Conservation (phyloP, 2,888 invertebrate genomes). For the Apamea epomidion region DNA sequence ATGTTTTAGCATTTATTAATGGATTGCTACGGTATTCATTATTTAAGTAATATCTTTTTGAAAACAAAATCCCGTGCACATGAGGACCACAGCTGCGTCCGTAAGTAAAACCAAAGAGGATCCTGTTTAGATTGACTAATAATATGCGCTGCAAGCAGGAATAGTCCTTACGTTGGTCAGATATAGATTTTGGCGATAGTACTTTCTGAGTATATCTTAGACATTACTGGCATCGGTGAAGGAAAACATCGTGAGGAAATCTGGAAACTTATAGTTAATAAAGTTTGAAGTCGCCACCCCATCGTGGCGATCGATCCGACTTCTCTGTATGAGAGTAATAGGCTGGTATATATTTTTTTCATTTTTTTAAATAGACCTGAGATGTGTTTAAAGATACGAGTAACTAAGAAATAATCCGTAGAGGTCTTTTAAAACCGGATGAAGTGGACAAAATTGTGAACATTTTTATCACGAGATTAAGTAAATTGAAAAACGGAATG, state of each 20-base stretch:
- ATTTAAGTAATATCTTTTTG: not conserved
- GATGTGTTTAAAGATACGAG: too few species aligned
- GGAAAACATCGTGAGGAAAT: not conserved
- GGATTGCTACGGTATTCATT: constrained; percentile 10
- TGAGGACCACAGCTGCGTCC: too few species aligned
- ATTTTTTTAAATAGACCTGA: not conserved
- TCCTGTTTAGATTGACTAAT: too few species aligned
- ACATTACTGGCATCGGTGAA: not conserved
- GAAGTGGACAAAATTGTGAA: not conserved
- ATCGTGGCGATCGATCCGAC: not conserved
- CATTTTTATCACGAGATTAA: not conserved
- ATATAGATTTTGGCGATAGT: too few species aligned
- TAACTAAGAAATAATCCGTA: not conserved
- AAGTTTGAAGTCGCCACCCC: not conserved
- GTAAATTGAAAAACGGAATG: not conserved
- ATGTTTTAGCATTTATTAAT: constrained; percentile 10
- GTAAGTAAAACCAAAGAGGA: too few species aligned
- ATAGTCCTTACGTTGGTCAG: too few species aligned
- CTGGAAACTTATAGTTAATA: not conserved
- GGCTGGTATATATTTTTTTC: not conserved
- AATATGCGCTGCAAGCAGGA: too few species aligned
- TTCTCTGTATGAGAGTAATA: not conserved
- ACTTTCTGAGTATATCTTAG: not conserved
- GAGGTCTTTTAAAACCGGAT: not conserved
- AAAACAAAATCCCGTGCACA: too few species aligned